Conservation (phyloP, 2,797 vertebrate species). For the Sarcoramphus papa region DNA sequence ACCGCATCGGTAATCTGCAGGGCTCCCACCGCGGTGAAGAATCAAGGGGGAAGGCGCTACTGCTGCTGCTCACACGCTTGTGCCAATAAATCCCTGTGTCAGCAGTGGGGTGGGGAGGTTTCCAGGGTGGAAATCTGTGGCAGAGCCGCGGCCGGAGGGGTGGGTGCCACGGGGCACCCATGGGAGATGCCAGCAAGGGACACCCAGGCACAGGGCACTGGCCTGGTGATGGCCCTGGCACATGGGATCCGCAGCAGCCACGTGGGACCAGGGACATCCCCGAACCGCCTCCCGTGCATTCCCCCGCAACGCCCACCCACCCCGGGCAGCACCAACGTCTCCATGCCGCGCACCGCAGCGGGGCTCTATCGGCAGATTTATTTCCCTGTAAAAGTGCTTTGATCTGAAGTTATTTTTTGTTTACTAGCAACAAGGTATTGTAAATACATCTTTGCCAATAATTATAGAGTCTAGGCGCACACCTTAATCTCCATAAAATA, state of each 20-base stretch:
- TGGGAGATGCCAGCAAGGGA: neutral
- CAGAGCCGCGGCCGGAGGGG: neutral
- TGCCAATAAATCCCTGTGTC: neutral
- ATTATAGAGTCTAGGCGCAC: constrained; percentile 59
- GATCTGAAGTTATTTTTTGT: constrained; percentile 62
- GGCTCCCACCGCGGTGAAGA: neutral
- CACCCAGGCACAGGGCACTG: neutral
- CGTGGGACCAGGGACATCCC: neutral
- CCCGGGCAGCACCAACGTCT: neutral
- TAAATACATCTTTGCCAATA: constrained; percentile 59
- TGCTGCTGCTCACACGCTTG: rapidly evolving
- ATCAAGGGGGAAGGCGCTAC: neutral
- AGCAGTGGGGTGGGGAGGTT: neutral
- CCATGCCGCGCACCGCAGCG: rapidly evolving
- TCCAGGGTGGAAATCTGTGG: neutral
- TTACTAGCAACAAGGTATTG: constrained; percentile 64
- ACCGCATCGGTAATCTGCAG: neutral
- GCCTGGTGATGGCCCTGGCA: neutral
- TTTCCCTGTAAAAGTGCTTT: constrained; percentile 15
- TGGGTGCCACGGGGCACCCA: neutral
- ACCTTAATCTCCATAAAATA: constrained; percentile 65
- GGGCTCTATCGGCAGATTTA: neutral
- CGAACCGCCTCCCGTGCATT: rapidly evolving
- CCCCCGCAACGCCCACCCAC: neutral
- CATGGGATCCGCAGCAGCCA: rapidly evolving